Base-by-base conservation (phyloP, 2,888 invertebrate genomes). In the Merodon equestris region DNA sequence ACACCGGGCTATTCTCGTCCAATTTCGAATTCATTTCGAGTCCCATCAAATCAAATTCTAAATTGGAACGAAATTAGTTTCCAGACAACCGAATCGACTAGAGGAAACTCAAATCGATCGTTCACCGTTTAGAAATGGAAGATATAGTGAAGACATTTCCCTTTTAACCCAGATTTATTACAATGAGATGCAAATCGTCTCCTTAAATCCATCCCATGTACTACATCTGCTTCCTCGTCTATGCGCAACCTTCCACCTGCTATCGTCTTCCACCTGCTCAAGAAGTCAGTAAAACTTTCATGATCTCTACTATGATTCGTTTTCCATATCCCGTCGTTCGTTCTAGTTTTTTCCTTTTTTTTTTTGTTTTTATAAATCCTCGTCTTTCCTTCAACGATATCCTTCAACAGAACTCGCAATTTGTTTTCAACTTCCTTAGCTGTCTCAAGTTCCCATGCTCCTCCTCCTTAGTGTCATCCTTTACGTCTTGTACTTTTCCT, bases 351-450 rank as follows among this genome's bases (percentile, higher is more conserved):
- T 1, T n/a, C 13, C 27, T 45, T 42, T 36, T 40, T 17, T 36
- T 34, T n/a, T n/a, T n/a, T n/a, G n/a, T n/a, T n/a, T n/a, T n/a
- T n/a, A n/a, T n/a, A n/a, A n/a, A n/a, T n/a, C n/a, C n/a, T 19
- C 2, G 36, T 56, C 17, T n/a, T 2, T n/a, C 38, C 14, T 12
- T 19, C 36, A 51, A 18, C 40, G 15, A 67, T 57, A 64, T 64
- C 70, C 48, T 54, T 47, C 48, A 50, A 54, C 34, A 17, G 58
- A 47, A 50, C 63, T 58, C 72, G 47, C 73, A 73, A 67, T 73
- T 72, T 77, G 66, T 73, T 77, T 67, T 57, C 19, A 27, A 27
- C 27, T 27, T 27, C 27, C 27, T 27, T 27, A 7, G 2, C 27
- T 27, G 27, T 7, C 27, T 27, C 27, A 2, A 7, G 27, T 4